Base-by-base conservation (phyloP, 2,888 invertebrate species). In the Trilocha varians region DNA sequence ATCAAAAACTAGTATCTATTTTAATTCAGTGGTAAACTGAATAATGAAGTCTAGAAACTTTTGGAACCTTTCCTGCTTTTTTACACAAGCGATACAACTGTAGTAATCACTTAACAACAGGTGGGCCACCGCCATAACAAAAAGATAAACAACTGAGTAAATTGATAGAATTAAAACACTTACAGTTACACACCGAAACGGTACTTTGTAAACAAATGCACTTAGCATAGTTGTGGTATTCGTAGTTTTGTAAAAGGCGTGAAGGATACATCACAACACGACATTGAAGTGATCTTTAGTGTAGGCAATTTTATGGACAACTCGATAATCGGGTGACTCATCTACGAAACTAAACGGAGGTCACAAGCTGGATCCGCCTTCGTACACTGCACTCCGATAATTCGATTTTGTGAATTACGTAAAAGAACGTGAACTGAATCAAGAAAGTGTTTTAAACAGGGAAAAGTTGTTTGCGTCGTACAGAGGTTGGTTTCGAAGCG, bases 331-430 rank as follows among this genome's bases (percentile, higher is more conserved):
- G 42, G 43, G 60, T 80, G 82, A 82, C 50, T 79, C 77, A 79
- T 51, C 52, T 62, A 65, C 61, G 61, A 67, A 75, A 71, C 62
- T 60, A 57, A 61, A 61, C 52, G 65, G 78, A 82, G 82, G 83
- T 59, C 75, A 53, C 49, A 53, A 53, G 53, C 54, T 45, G 59
- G 57, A 79, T 78, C 78, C 79, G 78, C 65, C 67, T 77, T 62
- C 53, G 50, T 44, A 44, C 41, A 47, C 42, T 56, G 49, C 56
- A 56, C 49, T 49, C 44, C 41, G 43, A 54, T 46, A 50, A 49
- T 51, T 38, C 34, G 35, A 35, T 16, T n/a, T 40, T 40, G 38
- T 38, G 38, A 34, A 25, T 42, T 38, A 42, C 13, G 38, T 42
- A 42, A 42, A 38, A 16, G 32, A 16, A 18, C 25, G 25, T 25